Evolutionary conservation across 2,888 invertebrate species (phyloP).

Genomic region (Cephalotes varians): DNA sequence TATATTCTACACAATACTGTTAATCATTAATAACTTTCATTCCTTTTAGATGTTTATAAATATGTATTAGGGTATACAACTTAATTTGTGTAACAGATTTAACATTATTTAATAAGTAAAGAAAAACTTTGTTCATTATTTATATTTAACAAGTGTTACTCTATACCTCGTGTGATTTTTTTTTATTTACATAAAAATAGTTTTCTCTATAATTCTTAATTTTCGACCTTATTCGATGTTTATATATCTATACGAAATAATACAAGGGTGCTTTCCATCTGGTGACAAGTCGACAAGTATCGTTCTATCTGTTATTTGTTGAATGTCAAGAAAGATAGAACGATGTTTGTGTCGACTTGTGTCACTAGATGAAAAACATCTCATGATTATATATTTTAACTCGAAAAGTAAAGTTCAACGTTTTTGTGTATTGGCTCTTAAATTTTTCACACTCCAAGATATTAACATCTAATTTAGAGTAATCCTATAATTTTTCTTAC

Average conservation of each 20-base stretch:
- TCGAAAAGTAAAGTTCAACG: too few species aligned
- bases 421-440: background rate
- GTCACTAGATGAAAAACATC: too few species aligned
- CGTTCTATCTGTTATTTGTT: too few species aligned
- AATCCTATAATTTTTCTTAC: too few species aligned
- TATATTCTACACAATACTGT: constrained; percentile 75
- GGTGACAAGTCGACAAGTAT: too few species aligned
- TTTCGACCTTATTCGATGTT: background rate
- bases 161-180: background rate
- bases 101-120: background rate
- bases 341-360: too few species aligned
- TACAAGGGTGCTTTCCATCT: too few species aligned
- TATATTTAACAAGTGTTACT: background rate
- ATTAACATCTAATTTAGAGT: too few species aligned
- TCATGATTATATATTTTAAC: background rate
- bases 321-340: too few species aligned
- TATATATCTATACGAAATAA: background rate
- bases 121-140: background rate
- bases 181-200: background rate
- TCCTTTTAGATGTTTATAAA: background rate
- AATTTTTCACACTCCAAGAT: too few species aligned
- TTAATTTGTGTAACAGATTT: background rate
- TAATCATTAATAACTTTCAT: constrained; percentile 48
- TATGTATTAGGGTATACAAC: background rate
- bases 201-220: background rate